These are phyloP conservation scores for Meteorus cinctellus DNA, from an alignment of 2,888 invertebrate species.

Conservation along the genomic window DNA sequence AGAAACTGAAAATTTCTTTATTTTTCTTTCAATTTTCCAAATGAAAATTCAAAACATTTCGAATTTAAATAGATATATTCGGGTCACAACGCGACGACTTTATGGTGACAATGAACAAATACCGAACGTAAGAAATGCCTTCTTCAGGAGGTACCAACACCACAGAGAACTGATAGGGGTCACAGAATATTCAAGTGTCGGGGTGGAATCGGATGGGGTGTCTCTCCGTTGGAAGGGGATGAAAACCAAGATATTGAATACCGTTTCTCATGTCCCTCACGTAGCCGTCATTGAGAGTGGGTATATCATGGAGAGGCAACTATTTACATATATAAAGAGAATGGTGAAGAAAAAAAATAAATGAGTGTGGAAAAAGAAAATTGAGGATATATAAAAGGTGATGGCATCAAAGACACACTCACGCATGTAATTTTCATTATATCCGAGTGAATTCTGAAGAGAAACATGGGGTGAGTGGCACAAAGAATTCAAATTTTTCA, in stretches of 20 bases:
- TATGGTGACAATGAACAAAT: slow-evolving; percentile 66
- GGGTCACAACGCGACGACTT: slow-evolving; percentile 59
- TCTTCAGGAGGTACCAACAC: not conserved
- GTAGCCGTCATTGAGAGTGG: slow-evolving; percentile 54
- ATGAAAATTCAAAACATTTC: not conserved
- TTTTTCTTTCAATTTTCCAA: slow-evolving; percentile 1
- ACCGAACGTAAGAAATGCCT: slow-evolving; percentile 50
- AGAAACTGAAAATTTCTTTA: not conserved
- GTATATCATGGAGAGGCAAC: not conserved
- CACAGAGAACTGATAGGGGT: not conserved
- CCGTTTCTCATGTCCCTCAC: slow-evolving; percentile 70
- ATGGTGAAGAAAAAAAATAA: too few species aligned
- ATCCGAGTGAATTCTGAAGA: too few species aligned
- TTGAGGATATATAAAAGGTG: too few species aligned
- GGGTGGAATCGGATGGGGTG: not conserved
- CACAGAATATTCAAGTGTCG: not conserved
- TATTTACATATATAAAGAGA: too few species aligned
- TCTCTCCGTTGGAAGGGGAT: slow-evolving; percentile 8
- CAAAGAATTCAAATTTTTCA: too few species aligned
- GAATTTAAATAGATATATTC: slow-evolving; percentile 51
- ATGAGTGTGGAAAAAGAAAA: too few species aligned
- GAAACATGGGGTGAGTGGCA: too few species aligned
- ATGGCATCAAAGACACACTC: too few species aligned
- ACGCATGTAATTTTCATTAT: too few species aligned
- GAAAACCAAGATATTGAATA: slow-evolving; percentile 67